Base-by-base conservation (phyloP, 2,888 invertebrate genomes). In the Beris morrisii region DNA sequence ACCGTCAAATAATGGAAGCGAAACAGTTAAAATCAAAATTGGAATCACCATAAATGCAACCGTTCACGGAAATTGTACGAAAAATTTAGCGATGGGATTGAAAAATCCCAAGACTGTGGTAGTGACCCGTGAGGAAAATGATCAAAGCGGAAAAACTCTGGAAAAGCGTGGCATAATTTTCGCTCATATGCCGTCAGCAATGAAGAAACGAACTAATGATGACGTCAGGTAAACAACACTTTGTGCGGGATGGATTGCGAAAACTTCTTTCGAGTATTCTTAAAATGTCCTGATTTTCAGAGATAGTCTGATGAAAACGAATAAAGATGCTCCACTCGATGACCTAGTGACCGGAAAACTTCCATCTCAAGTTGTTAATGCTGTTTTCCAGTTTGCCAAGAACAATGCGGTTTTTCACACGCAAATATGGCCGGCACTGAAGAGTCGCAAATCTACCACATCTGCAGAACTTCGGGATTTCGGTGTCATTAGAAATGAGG, bases 41-140 rank as follows among this genome's bases (percentile, higher is more conserved):
- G 79, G 77, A 56, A 74, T 78, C 5, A 73, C 75, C 5, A 73
- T 78, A 15, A 76, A 75, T 67, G 80, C 78, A 4, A 74, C 74
- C n/a, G 72, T 78, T 0, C 72, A 73, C 15, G 73, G 74, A 66
- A 70, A 11, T 7, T 71, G 6, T 66, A 69, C 1, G 58, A 58
- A 31, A 31, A 65, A 32, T 69, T 69, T 15, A 65, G 59, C 9
- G 59, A 54, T 15, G 12, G n/a, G 43, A 30, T 30, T 28, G 12
- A 28, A 53, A 28, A n/a, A 46, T 13, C 46, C 46, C 5, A 46
- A 46, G 12, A 46, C 7, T 30, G 38, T 38, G 38, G 38, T 38
- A 9, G 38, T 38, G 5, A 38, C 38, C 9, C 38, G 38, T 9
- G 38, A 1, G 38, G 38, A 38, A 9, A 22, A 22, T 22, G 22